Percentiles rank a stretch among this genome's conserved stretches.
Conservation (phyloP, 2,797 vertebrate genomes). For the Fundulus diaphanus region DNA sequence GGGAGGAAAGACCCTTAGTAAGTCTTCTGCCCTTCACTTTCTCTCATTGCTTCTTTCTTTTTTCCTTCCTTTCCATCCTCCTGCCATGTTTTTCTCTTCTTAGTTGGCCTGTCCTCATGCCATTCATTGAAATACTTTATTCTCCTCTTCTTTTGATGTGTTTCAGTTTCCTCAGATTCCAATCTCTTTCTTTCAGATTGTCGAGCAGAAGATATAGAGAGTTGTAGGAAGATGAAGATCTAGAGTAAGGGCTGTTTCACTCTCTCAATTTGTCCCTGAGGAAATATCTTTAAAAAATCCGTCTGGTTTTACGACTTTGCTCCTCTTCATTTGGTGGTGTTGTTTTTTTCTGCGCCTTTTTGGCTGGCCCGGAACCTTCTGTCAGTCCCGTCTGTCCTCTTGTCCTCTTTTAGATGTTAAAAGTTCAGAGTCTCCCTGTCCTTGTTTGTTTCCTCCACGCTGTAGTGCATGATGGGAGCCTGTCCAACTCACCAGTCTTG, state of each 20-base stretch:
- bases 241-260: conserved; percentile 77
- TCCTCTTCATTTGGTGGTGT: conserved; percentile 33
- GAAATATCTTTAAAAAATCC: neutral
- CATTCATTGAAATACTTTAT: conserved; percentile 64
- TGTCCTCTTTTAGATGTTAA: conserved; percentile 42
- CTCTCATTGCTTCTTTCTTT: conserved; percentile 50
- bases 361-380: conserved; percentile 42
- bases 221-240: conserved; percentile 81
- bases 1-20: conserved; percentile 88
- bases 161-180: conserved; percentile 63
- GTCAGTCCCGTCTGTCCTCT: conserved; percentile 61
- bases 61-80: conserved; percentile 49
- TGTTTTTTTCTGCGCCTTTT: conserved; percentile 40
- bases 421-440: conserved; percentile 47
- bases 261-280: conserved; percentile 35
- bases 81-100: conserved; percentile 42
- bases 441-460: conserved; percentile 59
- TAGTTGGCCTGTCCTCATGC: conserved; percentile 52
- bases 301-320: conserved; percentile 16
- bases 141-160: conserved; percentile 55
- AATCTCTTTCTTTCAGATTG: conserved; percentile 69
- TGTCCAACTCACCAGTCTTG: conserved; percentile 20
- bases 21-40: conserved; percentile 80
- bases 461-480: conserved; percentile 63
- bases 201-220: conserved; percentile 78